Evolutionary conservation across 2,888 invertebrate species (phyloP).

Genomic region (Lysandra bellargus): DNA sequence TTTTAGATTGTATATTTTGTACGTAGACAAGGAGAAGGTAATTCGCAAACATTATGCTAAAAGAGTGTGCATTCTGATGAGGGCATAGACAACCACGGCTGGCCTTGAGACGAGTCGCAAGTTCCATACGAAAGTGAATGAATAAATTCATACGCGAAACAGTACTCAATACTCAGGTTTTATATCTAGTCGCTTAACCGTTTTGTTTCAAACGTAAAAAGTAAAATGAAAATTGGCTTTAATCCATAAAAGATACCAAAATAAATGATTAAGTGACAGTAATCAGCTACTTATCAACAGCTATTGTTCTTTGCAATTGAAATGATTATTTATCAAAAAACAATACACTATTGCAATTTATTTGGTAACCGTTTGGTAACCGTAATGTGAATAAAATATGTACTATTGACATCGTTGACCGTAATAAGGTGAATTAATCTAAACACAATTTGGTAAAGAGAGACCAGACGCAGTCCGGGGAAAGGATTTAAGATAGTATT

Average conservation of each 20-base stretch:
- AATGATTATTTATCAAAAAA: too few relatives aligned
- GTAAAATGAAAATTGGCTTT: neutral
- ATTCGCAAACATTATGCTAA: neutral
- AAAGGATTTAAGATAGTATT: too few relatives aligned
- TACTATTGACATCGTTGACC: too few relatives aligned
- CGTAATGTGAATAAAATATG: too few relatives aligned
- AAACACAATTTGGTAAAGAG: too few relatives aligned
- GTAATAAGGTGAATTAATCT: too few relatives aligned
- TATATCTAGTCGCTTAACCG: neutral
- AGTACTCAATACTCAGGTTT: neutral
- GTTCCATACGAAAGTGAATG: constrained; percentile 2
- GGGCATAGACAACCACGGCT: neutral
- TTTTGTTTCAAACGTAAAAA: neutral
- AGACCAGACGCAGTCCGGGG: too few relatives aligned
- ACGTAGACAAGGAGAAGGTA: neutral
- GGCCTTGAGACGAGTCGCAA: constrained; percentile 29
- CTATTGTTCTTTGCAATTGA: neutral
- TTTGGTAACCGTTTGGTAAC: too few relatives aligned
- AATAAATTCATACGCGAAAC: neutral
- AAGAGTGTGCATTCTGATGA: constrained; percentile 7
- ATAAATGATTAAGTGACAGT: too few relatives aligned
- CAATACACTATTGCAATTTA: too few relatives aligned
- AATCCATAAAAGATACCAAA: too few relatives aligned
- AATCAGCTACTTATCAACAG: neutral
- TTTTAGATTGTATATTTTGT: too few relatives aligned